Base-by-base conservation (phyloP, 2,113 vertebrate genomes). In the Saccopteryx leptura region DNA sequence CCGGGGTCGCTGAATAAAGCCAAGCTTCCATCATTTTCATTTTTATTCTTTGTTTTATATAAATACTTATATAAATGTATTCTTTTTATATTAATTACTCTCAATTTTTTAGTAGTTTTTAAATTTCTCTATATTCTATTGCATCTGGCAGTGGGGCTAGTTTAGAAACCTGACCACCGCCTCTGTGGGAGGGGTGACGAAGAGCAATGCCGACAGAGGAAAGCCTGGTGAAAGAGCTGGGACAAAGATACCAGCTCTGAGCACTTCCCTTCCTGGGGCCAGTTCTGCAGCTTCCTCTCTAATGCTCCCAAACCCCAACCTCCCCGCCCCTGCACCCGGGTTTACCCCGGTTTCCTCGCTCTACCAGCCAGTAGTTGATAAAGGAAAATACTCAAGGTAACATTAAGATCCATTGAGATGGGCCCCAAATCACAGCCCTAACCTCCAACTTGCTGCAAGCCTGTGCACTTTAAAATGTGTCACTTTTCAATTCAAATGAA, bases 301-400 rank as follows among this genome's bases (percentile, higher is more conserved):
- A 18, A 50, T 7, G 61, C 33, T 75, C 19, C 58, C n/a, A 68
- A 58, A 14, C 50, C 65, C 60, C 60, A 14, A 52, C 12, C 28
- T 54, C 28, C 26, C 26, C 2, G 0, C n/a, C 80, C 33, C 88
- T 48, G n/a, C 33, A 33, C 10, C 65, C 7, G 24, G 54, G 46
- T 68, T 60, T 13, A 46, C 24, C n/a, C 7, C 63, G 28, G 24
- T 61, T 79, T 69, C 65, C 54, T 54, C 63, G 69, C 80, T 80
- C 85, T 46, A 14, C 26, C 72, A 39, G 69, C 60, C 90, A 88
- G 66, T 48, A 56, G 24, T 19, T 31, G 19, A 10, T 76, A 71
- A 89, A 93, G 65, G 46, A 33, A 75, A 90, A 69, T 68, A 81
- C 39, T 54, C 75, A 54, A 78, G 78, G 56, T 18, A 54, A 71